These are phyloP conservation scores for Poecile montanus DNA, from an alignment of 2,797 vertebrate genomes.

Conservation along the genomic window DNA sequence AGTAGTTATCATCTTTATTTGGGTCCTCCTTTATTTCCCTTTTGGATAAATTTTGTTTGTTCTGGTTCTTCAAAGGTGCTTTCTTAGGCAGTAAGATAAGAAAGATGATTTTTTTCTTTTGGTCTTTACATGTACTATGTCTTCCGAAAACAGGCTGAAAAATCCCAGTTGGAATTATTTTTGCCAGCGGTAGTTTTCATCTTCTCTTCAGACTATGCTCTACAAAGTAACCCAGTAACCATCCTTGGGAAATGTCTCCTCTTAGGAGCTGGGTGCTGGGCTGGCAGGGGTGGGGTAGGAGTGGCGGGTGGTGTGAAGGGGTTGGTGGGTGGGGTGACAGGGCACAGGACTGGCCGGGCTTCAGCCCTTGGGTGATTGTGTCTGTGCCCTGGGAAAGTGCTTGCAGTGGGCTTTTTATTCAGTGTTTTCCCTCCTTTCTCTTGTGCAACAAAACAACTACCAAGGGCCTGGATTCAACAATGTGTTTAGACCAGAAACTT, in stretches of 20 bases:
- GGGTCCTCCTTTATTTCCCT: not conserved
- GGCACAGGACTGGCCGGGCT: not conserved
- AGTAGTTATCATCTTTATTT: not conserved
- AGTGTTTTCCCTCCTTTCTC: conserved; percentile 21
- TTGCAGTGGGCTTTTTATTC: not conserved
- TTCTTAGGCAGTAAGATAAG: conserved; percentile 13
- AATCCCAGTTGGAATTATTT: not conserved
- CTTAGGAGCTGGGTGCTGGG: not conserved
- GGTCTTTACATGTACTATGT: not conserved
- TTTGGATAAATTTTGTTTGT: conserved; percentile 12
- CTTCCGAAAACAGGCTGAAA: conserved; percentile 4
- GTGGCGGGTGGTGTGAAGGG: not conserved
- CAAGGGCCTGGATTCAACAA: conserved; percentile 5
- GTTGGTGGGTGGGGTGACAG: not conserved
- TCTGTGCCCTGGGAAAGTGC: not conserved
- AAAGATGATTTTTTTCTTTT: not conserved
- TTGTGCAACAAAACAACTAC: conserved; percentile 32
- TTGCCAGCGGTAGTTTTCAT: not conserved
- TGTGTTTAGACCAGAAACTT: conserved; percentile 1
- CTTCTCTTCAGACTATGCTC: conserved; percentile 4
- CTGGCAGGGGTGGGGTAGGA: not conserved
- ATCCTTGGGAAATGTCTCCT: not conserved
- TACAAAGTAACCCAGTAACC: not conserved
- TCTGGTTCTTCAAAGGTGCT: not conserved
- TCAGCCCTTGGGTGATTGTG: not conserved